Percentiles rank a stretch among this genome's conserved stretches.
These are phyloP conservation scores for Sebastes oblongus DNA, from an alignment of 2,797 vertebrate species.

Conservation along the genomic window DNA sequence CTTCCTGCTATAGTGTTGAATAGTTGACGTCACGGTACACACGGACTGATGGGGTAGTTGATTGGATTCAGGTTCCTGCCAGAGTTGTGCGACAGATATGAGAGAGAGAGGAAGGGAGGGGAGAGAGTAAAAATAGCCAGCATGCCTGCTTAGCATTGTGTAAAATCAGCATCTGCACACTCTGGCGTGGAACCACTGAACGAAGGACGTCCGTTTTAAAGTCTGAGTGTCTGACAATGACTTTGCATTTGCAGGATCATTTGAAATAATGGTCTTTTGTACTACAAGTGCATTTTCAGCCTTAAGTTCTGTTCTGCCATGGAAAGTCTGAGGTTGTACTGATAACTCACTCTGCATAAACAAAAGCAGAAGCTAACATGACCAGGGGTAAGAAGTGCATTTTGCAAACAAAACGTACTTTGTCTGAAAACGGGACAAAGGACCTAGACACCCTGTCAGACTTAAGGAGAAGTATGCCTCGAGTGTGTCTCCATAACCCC, in stretches of 20 bases:
- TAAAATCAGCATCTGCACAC: conserved; percentile 46
- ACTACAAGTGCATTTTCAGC: neutral
- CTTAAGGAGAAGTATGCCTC: conserved; percentile 38
- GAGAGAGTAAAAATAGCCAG: conserved; percentile 59
- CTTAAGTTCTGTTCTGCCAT: neutral
- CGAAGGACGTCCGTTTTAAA: conserved; percentile 14
- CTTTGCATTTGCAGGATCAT: conserved; percentile 16
- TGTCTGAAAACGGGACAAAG: conserved; percentile 56
- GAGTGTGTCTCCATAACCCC: conserved; percentile 62
- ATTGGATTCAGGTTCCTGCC: conserved; percentile 57
- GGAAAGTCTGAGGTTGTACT: neutral
- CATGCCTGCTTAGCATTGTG: conserved; percentile 55
- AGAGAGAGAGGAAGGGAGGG: conserved; percentile 56
- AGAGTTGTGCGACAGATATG: conserved; percentile 47
- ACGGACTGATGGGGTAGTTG: conserved; percentile 27
- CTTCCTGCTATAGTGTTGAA: conserved; percentile 13
- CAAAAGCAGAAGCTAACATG: conserved; percentile 1
- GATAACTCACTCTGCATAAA: neutral
- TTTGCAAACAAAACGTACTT: conserved; percentile 42
- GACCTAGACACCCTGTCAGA: conserved; percentile 30
- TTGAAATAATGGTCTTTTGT: conserved; percentile 22
- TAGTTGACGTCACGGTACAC: conserved; percentile 45
- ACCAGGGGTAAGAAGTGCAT: conserved; percentile 12
- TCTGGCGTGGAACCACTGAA: conserved; percentile 5
- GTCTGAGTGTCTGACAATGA: conserved; percentile 10